These are phyloP conservation scores for Pollenia amentaria DNA, from an alignment of 2,888 invertebrate genomes.

Conservation along the genomic window DNA sequence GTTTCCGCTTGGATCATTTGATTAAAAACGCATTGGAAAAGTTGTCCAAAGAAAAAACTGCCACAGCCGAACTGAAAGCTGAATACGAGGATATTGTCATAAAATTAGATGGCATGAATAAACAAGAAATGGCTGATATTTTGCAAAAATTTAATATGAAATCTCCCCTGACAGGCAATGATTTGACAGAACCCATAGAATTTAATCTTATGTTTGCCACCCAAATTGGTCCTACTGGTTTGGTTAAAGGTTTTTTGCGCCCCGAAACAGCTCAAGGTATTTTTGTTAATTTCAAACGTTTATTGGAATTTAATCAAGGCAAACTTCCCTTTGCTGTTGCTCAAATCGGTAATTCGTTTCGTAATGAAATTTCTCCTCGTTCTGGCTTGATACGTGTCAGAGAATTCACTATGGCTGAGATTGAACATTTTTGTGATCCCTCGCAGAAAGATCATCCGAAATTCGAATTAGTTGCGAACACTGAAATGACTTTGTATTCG, in stretches of 20 bases:
- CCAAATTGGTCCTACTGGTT: constrained; percentile 98
- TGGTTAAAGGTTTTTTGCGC: constrained; percentile 95
- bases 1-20: constrained; percentile 98
- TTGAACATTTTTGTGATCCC: constrained; percentile 99
- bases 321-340: constrained; percentile 98
- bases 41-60: constrained; percentile 92
- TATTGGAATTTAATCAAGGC: constrained; percentile 98
- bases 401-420: constrained; percentile 99
- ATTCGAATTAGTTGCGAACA: constrained; percentile 91
- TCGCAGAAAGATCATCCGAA: constrained; percentile 94
- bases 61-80: constrained; percentile 86
- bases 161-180: constrained; percentile 97
- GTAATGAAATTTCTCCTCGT: constrained; percentile 99
- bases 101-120: constrained; percentile 94
- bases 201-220: constrained; percentile 99
- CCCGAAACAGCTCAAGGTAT: constrained; percentile 99
- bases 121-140: constrained; percentile 94
- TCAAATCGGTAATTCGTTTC: constrained; percentile 98
- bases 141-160: constrained; percentile 95
- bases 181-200: constrained; percentile 97
- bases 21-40: constrained; percentile 98
- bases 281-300: constrained; percentile 99
- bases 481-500: constrained; percentile 93
- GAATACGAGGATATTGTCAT: constrained; percentile 82
- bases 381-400: constrained; percentile 97